phyloP scores from a whole-genome alignment of 1,140 invertebrate genomes.

The Heliothis subflexa region DNA sequence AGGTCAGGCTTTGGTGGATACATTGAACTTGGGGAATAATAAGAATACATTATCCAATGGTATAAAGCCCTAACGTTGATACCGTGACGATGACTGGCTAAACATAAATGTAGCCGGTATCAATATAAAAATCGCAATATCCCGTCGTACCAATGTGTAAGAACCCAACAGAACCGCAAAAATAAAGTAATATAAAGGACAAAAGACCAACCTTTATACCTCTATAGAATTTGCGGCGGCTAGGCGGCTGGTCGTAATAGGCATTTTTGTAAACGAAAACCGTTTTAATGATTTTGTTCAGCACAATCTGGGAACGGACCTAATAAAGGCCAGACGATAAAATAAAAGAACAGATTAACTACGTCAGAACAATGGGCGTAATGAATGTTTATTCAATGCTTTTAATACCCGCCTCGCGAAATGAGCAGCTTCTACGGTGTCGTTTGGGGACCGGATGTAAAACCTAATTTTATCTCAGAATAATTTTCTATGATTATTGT shows the following conservation, averaged over 20 bases:
- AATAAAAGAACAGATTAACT: constrained; percentile 49
- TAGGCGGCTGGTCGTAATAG: constrained; percentile 54
- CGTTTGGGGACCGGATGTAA: background rate
- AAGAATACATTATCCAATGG: too few relatives aligned
- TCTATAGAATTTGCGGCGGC: constrained; percentile 68
- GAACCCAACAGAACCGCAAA: constrained; percentile 56
- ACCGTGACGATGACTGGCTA: too few relatives aligned
- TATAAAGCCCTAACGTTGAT: too few relatives aligned
- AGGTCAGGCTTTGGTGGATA: too few relatives aligned
- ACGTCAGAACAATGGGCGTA: constrained; percentile 39
- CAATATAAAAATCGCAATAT: constrained; percentile 3
- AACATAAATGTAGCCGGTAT: background rate
- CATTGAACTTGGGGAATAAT: too few relatives aligned
- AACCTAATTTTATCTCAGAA: background rate
- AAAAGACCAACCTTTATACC: constrained; percentile 58
- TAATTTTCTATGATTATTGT: background rate
- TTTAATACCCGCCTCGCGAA: constrained; percentile 6
- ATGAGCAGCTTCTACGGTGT: background rate
- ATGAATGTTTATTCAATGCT: constrained; percentile 45
- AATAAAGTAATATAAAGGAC: constrained; percentile 47
- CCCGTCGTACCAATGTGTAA: background rate
- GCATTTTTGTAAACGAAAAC: constrained; percentile 65
- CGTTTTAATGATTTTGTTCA: constrained; percentile 62
- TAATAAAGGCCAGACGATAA: constrained; percentile 38
- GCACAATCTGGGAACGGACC: constrained; percentile 38